Percentiles rank a stretch among this genome's conserved stretches.
These are phyloP conservation scores for Catocala sponsa DNA, from an alignment of 2,888 invertebrate genomes.

Conservation along the genomic window DNA sequence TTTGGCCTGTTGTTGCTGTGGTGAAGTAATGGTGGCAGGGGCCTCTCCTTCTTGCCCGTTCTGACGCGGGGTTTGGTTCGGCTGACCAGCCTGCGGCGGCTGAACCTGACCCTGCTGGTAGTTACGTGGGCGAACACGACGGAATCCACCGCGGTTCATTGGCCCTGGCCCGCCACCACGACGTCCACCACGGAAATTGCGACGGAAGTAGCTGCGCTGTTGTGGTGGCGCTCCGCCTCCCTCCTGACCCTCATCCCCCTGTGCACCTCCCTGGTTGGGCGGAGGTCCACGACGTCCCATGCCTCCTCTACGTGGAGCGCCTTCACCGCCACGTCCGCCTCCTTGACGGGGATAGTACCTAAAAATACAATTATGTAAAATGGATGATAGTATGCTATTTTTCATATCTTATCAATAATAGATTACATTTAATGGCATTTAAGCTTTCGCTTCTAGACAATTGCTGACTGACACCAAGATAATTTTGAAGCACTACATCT, in stretches of 20 bases:
- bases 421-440: too few species aligned
- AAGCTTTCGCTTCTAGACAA: too few species aligned
- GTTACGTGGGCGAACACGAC: constrained; percentile 78
- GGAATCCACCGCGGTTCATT: constrained; percentile 79
- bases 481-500: too few species aligned
- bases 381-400: too few species aligned
- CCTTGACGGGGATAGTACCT: constrained; percentile 85
- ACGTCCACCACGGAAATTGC: constrained; percentile 92
- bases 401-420: too few species aligned
- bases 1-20: constrained; percentile 71
- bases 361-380: constrained; percentile 23
- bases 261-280: constrained; percentile 78
- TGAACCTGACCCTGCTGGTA: constrained; percentile 63
- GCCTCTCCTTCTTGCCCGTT: constrained; percentile 74
- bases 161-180: constrained; percentile 82
- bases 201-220: constrained; percentile 90
- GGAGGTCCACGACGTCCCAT: constrained; percentile 88
- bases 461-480: too few species aligned
- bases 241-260: constrained; percentile 81
- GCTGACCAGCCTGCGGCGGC: constrained; percentile 39
- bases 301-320: constrained; percentile 89
- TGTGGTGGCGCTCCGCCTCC: constrained; percentile 78
- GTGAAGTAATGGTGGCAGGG: constrained; percentile 59
- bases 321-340: constrained; percentile 85
- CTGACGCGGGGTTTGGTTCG: constrained; percentile 61